These are phyloP conservation scores for Melanerpes aurifrons DNA, from an alignment of 2,113 vertebrate species.

Conservation along the genomic window DNA sequence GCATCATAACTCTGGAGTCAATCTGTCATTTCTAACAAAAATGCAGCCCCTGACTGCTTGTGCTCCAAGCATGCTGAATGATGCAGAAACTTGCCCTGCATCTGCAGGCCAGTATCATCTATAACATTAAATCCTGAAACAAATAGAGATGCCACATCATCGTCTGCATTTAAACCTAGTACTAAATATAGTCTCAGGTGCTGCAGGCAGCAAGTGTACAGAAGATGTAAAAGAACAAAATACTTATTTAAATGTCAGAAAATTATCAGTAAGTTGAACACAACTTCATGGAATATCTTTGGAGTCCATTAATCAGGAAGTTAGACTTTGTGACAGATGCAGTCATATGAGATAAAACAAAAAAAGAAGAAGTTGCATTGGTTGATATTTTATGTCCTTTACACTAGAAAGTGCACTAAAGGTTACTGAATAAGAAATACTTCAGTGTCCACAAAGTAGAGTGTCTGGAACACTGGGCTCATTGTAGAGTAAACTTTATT, in stretches of 20 bases:
- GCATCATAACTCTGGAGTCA: not conserved
- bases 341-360: not conserved
- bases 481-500: not conserved
- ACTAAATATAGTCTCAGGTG: not conserved
- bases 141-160: not conserved
- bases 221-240: not conserved
- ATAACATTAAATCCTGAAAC: not conserved
- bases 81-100: not conserved
- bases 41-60: not conserved
- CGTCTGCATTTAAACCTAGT: not conserved
- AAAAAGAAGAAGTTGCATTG: not conserved
- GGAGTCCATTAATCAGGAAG: conserved; percentile 62
- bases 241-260: conserved; percentile 30
- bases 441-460: not conserved
- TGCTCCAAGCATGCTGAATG: not conserved
- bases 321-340: conserved; percentile 33
- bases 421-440: conserved; percentile 37
- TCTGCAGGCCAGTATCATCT: not conserved
- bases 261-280: conserved; percentile 26
- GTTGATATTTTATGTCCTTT: conserved; percentile 68
- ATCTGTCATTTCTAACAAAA: not conserved
- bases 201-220: not conserved
- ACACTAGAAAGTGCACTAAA: conserved; percentile 31
- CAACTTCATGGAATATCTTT: not conserved
- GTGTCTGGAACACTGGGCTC: not conserved